Percentiles rank a stretch among this genome's conserved stretches.
phyloP scores from a whole-genome alignment of 2,888 invertebrate genomes.

The Glaucopsyche alexis region DNA sequence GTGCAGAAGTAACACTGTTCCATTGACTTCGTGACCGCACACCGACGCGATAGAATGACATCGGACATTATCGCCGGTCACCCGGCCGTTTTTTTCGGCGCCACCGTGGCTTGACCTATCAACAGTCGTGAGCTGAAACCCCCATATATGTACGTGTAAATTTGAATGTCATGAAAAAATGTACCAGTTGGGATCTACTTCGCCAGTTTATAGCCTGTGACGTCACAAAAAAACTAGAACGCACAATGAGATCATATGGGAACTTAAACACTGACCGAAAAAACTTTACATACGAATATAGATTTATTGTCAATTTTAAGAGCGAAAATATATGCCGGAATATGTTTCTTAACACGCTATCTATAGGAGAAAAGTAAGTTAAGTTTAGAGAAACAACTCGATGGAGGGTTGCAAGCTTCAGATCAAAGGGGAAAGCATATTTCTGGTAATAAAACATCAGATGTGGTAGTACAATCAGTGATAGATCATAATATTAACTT shows the following conservation, averaged over 20 bases:
- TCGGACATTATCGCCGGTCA: no score
- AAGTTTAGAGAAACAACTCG: background rate
- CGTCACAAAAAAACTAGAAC: background rate
- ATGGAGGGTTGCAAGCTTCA: background rate
- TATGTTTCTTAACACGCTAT: background rate
- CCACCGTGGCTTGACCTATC: no score
- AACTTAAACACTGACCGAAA: background rate
- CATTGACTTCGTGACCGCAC: no score
- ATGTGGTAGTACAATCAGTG: background rate
- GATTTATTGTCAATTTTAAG: background rate
- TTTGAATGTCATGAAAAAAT: background rate
- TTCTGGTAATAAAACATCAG: conserved; percentile 16
- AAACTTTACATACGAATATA: background rate
- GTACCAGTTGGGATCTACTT: background rate
- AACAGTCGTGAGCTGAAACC: background rate
- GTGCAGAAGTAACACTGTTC: no score
- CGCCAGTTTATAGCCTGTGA: background rate
- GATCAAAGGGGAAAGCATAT: conserved; percentile 6
- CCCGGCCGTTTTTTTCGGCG: no score
- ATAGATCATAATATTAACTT: background rate
- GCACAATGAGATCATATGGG: background rate
- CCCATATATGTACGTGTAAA: background rate
- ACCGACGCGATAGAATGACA: no score
- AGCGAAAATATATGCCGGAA: background rate
- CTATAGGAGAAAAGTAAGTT: background rate